Conservation (phyloP, 2,888 invertebrate genomes). For the Mythimna albipuncta region DNA sequence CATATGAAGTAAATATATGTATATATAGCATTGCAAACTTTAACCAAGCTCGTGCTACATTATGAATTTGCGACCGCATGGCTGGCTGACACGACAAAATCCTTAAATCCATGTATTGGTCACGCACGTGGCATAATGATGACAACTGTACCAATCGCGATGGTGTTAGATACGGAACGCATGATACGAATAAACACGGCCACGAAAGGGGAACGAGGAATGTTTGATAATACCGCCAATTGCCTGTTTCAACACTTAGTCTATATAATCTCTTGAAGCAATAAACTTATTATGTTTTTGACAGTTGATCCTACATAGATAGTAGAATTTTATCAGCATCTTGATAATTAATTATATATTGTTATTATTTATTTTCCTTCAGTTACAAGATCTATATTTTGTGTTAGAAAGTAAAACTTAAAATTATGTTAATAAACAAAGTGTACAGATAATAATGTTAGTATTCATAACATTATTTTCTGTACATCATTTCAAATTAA, state of each 20-base stretch:
- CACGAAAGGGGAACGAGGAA: neutral
- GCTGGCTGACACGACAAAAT: conserved; percentile 7
- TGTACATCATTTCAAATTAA: no score
- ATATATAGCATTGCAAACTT: conserved; percentile 6
- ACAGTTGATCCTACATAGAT: conserved; percentile 1
- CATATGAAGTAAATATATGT: neutral
- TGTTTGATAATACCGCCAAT: conserved; percentile 14
- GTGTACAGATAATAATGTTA: no score
- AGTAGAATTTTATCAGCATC: neutral
- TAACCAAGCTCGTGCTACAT: conserved; percentile 11
- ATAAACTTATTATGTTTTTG: neutral
- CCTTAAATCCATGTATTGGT: conserved; percentile 23
- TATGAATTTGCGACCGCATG: neutral
- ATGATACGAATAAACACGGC: conserved; percentile 37
- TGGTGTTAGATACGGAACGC: conserved; percentile 20
- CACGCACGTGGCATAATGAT: conserved; percentile 55
- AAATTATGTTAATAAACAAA: no score
- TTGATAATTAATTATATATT: neutral
- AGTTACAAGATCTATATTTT: no score
- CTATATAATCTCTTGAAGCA: conserved; percentile 2
- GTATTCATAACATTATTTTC: no score
- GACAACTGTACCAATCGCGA: conserved; percentile 30
- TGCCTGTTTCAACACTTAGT: conserved; percentile 12
- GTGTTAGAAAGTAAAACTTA: no score
- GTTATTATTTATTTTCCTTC: no score